Base-by-base conservation (phyloP, 2,797 vertebrate species). In the Notolepis coatsorum region DNA sequence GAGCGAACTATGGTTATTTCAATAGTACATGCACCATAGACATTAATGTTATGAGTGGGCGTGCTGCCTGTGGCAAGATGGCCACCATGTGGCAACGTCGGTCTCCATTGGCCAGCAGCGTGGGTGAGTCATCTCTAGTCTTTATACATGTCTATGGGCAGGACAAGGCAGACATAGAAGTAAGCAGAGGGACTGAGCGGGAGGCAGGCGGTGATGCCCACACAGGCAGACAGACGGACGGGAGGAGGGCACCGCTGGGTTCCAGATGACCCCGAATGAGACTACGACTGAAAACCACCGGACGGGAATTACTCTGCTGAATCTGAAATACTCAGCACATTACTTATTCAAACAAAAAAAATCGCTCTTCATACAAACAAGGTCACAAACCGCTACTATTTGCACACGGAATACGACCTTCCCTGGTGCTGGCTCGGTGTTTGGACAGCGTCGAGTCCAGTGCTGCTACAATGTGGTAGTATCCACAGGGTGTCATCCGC, bases 311-410 rank as follows among this genome's bases (percentile, higher is more conserved):
- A 25, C 33, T 65, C 39, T 2, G 23, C 55, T 41, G 51, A 65
- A 77, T 56, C 56, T 31, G 35, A 70, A 50, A 57, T 31, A 46
- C 57, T 76, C 64, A 70, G 43, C 58, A 63, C 45, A 51, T 35
- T 20, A 54, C 24, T 37, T 54, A 48, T 59, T 75, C 23, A 80
- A 82, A 82, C 61, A 83, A 81, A 82, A 82, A 60, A 83, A 81
- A 80, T 82, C 39, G n/a, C 46, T 68, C 28, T 51, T 78, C 13
- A 18, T 20, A 42, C 68, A 81, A 85, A 86, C 80, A 78, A 2
- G 27, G 27, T 20, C 58, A 62, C 48, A 47, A 65, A 77, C 61
- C 17, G 1, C 78, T 65, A 17, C 56, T 63, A 67, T 84, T 78
- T 78, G 68, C 61, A 64, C 56, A 68, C 7, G 45, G 47, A 18